Base-by-base conservation (phyloP, 2,888 invertebrate species). In the Mimachlamys varia region DNA sequence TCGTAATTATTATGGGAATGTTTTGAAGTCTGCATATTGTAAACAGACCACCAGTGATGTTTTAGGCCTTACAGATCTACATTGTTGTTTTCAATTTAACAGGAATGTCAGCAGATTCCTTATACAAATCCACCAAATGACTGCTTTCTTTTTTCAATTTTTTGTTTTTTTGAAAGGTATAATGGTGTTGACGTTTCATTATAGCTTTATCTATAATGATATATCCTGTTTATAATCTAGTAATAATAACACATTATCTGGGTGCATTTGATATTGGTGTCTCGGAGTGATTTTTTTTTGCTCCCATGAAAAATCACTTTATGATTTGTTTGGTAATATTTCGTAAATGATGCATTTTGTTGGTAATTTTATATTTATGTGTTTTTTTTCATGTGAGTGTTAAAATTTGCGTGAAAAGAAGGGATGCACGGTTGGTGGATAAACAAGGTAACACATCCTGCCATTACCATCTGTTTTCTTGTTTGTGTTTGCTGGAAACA, bases 341-440 rank as follows among this genome's bases (percentile, higher is more conserved):
- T 1, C 2, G 62, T 7, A 22, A 76, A 76, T 33, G 76, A 2
- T 17, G 17, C 33, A 33, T 76, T 76, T 33, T 76, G 76, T 76
- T 76, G 7, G 27, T 33, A 13, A 33, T 76, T 10, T 76, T 27
- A 76, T 19, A 76, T 76, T 76, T 76, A 76, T 76, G 33, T 76
- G 76, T 33, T 76, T 13, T n/a, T 27, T 76, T 76, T 76, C 76
- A 76, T 76, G 76, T 33, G 76, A 76, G 76, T 76, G 76, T 33
- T 76, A 76, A 76, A 76, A 76, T 27, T 76, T 15, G 76, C 13
- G 27, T 76, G 76, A 76, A 76, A 76, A 76, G 76, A 76, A 76
- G 76, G 76, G 76, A 76, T 76, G 76, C 76, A 76, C 76, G 76
- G 76, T 76, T 76, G 33, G 76, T 33, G 76, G 27, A 27, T 76